Evolutionary conservation across 2,797 vertebrate genomes (phyloP), one percentile per base, ranked within the genome.

Genomic region (Pelodytes ibericus): DNA sequence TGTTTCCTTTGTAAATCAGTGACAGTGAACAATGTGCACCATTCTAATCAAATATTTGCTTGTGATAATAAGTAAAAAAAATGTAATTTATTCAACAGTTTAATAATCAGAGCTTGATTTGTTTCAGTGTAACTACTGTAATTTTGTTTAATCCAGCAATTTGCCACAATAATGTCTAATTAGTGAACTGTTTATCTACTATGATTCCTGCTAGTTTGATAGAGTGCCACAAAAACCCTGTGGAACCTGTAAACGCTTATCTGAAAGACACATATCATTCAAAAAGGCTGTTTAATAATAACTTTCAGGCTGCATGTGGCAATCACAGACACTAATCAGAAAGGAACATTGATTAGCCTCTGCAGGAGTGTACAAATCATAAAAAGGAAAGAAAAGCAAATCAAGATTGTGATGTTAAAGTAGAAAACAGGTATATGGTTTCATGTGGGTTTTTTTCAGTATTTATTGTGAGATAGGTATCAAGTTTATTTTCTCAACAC

Each of bases 151-250:
- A 53, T 53, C 49, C 49, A 22, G 4, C 18, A 53, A 53, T 62
- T 62, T 20, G 36, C 36, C 36, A 64, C 36, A 64, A 44, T 64
- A 25, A 64, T 30, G 16, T 44, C 62, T 64, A 64, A 64, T 64
- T 64, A 64, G 9, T 13, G 1, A n/a, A 25, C 30, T 41, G 24
- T 41, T 41, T 64, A 0, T 31, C 6, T 7, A 2, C 25, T 33
- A 36, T 64, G 16, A 22, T 41, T 64, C 20, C 20, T 20, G 11
- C 33, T 64, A 41, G 18, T 9, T 26, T 41, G 36, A 39, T 20
- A 63, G n/a, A 33, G 2, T 64, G 4, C 44, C 61, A 41, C 61
- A 25, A 64, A 31, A 39, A 25, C 31, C 9, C 36, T 24, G 11
- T 41, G 33, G 7, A 63, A 64, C 22, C 30, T n/a, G n/a, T n/a